These are phyloP conservation scores for Macrophya alboannulata DNA, from an alignment of 2,888 invertebrate species.

Conservation along the genomic window DNA sequence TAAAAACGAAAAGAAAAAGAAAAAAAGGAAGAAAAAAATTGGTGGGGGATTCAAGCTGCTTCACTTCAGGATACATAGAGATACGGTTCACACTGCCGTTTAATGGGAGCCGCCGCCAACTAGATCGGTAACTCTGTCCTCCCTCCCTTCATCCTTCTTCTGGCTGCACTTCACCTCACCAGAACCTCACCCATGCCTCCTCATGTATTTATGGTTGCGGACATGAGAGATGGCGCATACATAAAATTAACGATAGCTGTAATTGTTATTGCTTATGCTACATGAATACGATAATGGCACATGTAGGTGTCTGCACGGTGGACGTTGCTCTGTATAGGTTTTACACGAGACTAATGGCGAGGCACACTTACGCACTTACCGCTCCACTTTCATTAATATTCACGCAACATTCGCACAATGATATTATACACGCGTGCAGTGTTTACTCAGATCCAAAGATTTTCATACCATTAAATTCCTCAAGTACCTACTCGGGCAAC, in stretches of 20 bases:
- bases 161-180: constrained; percentile 15
- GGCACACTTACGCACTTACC: no score
- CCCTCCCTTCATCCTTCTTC: background rate
- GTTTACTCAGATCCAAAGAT: background rate
- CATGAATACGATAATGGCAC: constrained; percentile 66
- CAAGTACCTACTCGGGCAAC: background rate
- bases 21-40: background rate
- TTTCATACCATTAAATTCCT: background rate
- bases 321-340: background rate
- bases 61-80: constrained; percentile 65
- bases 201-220: constrained; percentile 70
- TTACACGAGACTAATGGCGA: no score
- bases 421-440: no score
- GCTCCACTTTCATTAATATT: no score
- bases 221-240: constrained; percentile 74
- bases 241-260: constrained; percentile 74
- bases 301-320: background rate
- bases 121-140: constrained; percentile 70
- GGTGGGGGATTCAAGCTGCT: constrained; percentile 17
- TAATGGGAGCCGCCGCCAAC: constrained; percentile 73
- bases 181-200: background rate
- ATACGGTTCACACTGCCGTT: constrained; percentile 74
- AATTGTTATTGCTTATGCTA: constrained; percentile 76
- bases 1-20: background rate
- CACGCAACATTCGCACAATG: no score